Base-by-base conservation (phyloP, 2,797 vertebrate species). In the Sciurus carolinensis region DNA sequence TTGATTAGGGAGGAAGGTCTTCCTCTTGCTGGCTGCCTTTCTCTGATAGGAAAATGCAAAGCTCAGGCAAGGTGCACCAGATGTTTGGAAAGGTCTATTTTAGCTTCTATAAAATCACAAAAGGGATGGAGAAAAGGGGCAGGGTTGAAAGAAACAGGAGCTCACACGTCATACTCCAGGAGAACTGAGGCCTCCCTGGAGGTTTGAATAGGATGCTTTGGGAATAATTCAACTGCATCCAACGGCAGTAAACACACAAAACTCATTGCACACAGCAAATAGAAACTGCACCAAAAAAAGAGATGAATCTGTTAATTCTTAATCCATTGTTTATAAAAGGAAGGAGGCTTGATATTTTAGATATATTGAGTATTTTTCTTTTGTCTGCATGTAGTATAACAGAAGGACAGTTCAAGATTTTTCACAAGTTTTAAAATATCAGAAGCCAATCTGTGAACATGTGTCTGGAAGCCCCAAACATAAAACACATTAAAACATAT, bases 1-100 rank as follows among this genome's bases (percentile, higher is more conserved):
- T 92, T 90, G 82, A 84, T 81, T 67, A 87, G 77, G 47, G 62
- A 95, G 86, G 77, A 85, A 97, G 92, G 92, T 92, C 75, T 84
- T 87, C 52, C 44, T 93, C 87, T 36, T 73, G 18, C 54, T 1
- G 12, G 5, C 83, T 96, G 90, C 71, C 36, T 95, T 95, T 94
- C 44, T 52, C n/a, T 73, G 28, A 86, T 13, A 75, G 79, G 50
- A 93, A 96, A 95, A 91, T 47, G n/a, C 72, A 73, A 86, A 75
- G 69, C 79, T 47, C 17, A 52, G 66, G 52, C 8, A 97, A 87
- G 7, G 17, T 4, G 1, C 66, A n/a, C 54, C 90, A 95, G 95
- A 95, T 88, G 33, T 44, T 69, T 90, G 77, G 20, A 66, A 87
- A 90, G 84, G 73, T 44, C 18, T 12, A 33, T 47, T 77, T 83